phyloP scores from a whole-genome alignment of 1,140 invertebrate species.

The Scylla paramamosain region DNA sequence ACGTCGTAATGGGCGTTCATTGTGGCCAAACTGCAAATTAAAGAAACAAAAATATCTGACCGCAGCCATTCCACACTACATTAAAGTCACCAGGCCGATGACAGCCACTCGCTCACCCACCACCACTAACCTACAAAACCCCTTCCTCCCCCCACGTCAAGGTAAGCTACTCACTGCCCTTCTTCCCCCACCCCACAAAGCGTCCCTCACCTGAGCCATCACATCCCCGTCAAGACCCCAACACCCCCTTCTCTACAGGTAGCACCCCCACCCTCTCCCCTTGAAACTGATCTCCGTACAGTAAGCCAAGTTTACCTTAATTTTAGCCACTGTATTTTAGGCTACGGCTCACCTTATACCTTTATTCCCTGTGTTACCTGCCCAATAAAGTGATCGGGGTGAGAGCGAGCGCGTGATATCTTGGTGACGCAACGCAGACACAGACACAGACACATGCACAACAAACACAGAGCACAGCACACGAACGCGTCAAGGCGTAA shows the following conservation, averaged over 20 bases:
- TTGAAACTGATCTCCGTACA: no score
- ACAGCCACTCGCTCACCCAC: neutral
- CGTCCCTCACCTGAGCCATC: neutral
- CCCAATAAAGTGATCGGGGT: neutral
- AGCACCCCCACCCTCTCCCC: neutral
- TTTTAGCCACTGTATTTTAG: constrained; percentile 1
- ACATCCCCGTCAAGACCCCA: neutral
- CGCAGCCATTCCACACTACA: neutral
- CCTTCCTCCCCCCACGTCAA: neutral
- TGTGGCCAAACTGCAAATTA: neutral
- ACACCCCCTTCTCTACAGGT: neutral
- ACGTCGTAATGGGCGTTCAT: neutral
- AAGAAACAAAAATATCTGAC: neutral
- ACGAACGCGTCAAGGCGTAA: neutral
- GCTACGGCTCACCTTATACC: neutral
- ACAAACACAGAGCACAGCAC: neutral
- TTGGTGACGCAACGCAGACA: neutral
- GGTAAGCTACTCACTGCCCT: neutral
- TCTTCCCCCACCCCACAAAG: neutral
- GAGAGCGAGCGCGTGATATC: neutral
- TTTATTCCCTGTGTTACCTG: neutral
- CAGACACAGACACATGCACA: constrained; percentile 34
- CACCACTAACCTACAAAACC: neutral
- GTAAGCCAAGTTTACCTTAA: constrained; percentile 2
- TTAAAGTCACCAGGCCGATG: neutral